Percentiles rank a stretch among this genome's conserved stretches.
phyloP scores from a whole-genome alignment of 2,797 vertebrate genomes.

The Channa striata region DNA sequence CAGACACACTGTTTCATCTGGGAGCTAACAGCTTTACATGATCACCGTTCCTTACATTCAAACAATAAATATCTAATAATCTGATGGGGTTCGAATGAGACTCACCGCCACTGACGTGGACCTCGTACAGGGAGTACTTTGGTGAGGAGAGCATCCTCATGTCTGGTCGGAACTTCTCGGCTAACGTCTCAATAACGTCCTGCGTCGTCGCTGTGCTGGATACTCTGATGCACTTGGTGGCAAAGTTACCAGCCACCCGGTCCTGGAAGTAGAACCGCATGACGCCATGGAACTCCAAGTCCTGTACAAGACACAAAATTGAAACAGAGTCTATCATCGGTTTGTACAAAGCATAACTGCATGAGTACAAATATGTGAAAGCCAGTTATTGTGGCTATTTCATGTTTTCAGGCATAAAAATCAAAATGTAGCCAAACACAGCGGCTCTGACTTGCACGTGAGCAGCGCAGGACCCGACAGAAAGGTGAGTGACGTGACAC shows the following conservation, averaged over 20 bases:
- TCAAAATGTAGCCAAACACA: not conserved
- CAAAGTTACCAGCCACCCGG: slow-evolving; percentile 97
- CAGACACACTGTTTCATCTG: slow-evolving; percentile 19
- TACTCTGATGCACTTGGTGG: slow-evolving; percentile 97
- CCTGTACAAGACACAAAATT: slow-evolving; percentile 81
- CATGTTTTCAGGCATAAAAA: not conserved
- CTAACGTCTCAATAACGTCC: slow-evolving; percentile 97
- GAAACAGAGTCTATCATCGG: not conserved
- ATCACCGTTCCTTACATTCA: not conserved
- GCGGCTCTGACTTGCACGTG: not conserved
- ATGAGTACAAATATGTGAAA: not conserved
- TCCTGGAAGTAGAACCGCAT: slow-evolving; percentile 99
- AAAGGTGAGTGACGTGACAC: not conserved
- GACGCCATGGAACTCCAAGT: slow-evolving; percentile 98
- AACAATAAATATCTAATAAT: not conserved
- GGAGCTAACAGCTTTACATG: not conserved
- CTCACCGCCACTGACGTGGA: slow-evolving; percentile 98
- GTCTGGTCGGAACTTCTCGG: slow-evolving; percentile 98
- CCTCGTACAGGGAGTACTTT: slow-evolving; percentile 96
- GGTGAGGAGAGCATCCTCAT: slow-evolving; percentile 99
- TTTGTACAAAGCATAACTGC: not conserved
- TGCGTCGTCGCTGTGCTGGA: slow-evolving; percentile 98
- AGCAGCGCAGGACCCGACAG: not conserved
- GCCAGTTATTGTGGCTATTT: too few relatives aligned
- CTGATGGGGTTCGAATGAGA: slow-evolving; percentile 10